Evolutionary conservation across 1,140 invertebrate species (phyloP), one percentile per base, ranked within the genome.

Genomic region (Lucilia cuprina): DNA sequence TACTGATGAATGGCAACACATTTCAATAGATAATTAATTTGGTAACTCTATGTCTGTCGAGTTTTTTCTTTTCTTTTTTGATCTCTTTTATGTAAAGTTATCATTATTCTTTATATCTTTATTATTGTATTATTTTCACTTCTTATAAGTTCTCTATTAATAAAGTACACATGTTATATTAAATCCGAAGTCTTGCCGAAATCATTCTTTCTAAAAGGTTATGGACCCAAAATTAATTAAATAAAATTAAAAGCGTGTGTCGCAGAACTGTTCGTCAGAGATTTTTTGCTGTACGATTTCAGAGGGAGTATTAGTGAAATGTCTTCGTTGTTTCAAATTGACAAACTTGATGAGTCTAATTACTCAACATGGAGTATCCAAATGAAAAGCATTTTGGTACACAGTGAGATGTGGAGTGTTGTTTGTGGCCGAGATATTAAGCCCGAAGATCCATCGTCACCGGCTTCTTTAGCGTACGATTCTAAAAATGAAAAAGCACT

Each of bases 31-130:
- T 25, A 65, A 82, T 65, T 8, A 8, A 10, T 34, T 50, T 82
- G 21, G 82, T 50, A 82, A 65, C 82, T 34, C 82, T 65, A 34
- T 82, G 55, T 35, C 86, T 55, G 86, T 86, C 77, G 87, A 88
- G n/a, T n/a, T n/a, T n/a, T n/a, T n/a, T n/a, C n/a, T n/a, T 50
- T 88, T 87, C 60, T 30, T 3, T 30, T 30, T 30, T 30, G 25
- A 30, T 30, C 25, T 30, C 25, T 30, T 30, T 30, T 30, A 30
- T 30, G 25, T 30, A 30, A 30, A 30, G 25, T 30, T 30, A 30
- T 30, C 25, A 30, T 30, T 30, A 30, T 30, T 30, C 3, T 30
- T 30, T 30, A 30, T 30, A 30, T 30, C 25, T 30, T 30, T 30
- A 30, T 30, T 30, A 30, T 30, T 30, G 25, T 30, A 30, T 30